These are phyloP conservation scores for Ryuthela nishihirai DNA, from an alignment of 2,888 invertebrate genomes.

Conservation along the genomic window DNA sequence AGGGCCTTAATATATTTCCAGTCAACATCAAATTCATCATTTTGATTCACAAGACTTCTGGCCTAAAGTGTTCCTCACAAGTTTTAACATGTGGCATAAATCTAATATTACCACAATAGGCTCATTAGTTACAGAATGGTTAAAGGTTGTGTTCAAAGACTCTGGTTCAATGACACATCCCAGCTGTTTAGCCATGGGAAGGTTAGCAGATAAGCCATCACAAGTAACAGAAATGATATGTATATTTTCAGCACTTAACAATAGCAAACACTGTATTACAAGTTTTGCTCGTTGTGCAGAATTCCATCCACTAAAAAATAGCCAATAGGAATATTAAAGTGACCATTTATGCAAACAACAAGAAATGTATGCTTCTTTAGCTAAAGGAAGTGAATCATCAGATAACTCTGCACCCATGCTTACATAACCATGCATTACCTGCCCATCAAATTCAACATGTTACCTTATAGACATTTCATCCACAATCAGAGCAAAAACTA, in stretches of 20 bases:
- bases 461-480: too few relatives aligned
- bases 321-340: too few relatives aligned
- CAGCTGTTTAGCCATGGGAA: constrained; percentile 2
- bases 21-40: neutral
- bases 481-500: too few relatives aligned
- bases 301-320: neutral
- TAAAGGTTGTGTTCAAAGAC: neutral
- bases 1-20: constrained; percentile 1
- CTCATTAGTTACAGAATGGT: neutral
- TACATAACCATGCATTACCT: too few relatives aligned
- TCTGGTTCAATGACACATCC: neutral
- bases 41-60: neutral
- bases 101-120: constrained; percentile 1
- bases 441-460: too few relatives aligned
- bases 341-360: too few relatives aligned
- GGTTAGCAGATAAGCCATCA: constrained; percentile 8
- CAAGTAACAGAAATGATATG: constrained; percentile 6
- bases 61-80: constrained; percentile 3
- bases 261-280: neutral
- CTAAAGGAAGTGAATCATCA: too few relatives aligned
- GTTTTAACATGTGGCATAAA: constrained; percentile 8
- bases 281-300: neutral
- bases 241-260: neutral
- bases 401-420: too few relatives aligned
- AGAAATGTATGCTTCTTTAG: too few relatives aligned